Evolutionary conservation across 2,888 invertebrate species (phyloP), one percentile per base, ranked within the genome.

Genomic region (Ophonus ardosiacus): DNA sequence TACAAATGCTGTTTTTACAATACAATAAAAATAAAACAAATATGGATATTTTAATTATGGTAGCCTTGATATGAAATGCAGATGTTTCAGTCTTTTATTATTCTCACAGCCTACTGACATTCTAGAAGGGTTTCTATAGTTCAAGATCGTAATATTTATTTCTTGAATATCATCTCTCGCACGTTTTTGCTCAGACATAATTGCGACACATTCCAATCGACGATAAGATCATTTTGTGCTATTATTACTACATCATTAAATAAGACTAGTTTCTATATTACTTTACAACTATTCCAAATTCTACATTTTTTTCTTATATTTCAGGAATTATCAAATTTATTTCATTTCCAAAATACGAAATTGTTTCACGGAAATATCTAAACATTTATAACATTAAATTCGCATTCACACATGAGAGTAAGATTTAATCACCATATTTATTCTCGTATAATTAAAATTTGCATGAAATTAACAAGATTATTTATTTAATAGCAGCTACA

Each of bases 1-100:
- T 85, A 85, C 85, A 85, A 85, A 80, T 85, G 80, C 79, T 80
- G 63, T 85, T 85, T 84, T 84, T 84, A 84, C 84, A 84, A 78
- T 78, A 84, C 56, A 84, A 84, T 83, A 78, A 71, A 81, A 61
- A 61, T 76, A 71, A 82, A 83, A 83, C 76, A 40, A 63, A 68
- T 63, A 8, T 68, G 80, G 57, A 38, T 80, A 2, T 38, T 59
- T 43, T 51, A 51, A 51, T 51, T 4, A 13, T 13, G 1, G 43
- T 68, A 13, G 40, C 78, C 78, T 78, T 78, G 78, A 57, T 43
- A 74, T 74, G 18, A n/a, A 15, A 71, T 81, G 61, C 71, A 80
- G 80, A 80, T 80, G 18, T 4, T 56, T 57, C 51, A n/a, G 7
- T 63, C 40, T 40, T 81, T 82, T 56, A 68, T 81, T 68, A 56